phyloP scores from a whole-genome alignment of 2,797 vertebrate genomes.

The Xerus rutilus region DNA sequence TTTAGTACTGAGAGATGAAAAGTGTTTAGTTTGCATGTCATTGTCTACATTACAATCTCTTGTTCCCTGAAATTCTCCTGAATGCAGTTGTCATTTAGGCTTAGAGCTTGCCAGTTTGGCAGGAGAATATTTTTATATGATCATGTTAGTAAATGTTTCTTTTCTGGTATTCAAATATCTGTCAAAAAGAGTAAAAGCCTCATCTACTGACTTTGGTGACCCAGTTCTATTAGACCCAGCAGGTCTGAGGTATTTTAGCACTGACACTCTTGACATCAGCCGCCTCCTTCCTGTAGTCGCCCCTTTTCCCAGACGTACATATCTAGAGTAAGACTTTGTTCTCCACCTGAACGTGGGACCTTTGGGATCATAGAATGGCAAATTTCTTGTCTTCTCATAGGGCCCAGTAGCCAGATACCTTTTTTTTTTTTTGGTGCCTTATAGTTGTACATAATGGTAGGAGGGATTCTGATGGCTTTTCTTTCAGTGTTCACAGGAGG shows the following conservation, averaged over 20 bases:
- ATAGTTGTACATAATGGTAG: no score
- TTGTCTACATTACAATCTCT: neutral
- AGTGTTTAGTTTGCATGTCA: neutral
- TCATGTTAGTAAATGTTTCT: neutral
- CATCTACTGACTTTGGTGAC: neutral
- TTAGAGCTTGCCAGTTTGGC: conserved; percentile 53
- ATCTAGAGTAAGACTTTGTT: neutral
- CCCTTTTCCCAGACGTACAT: neutral
- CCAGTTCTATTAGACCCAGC: neutral
- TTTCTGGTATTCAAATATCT: conserved; percentile 48
- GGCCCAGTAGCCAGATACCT: neutral
- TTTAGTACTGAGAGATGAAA: neutral
- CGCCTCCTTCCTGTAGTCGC: neutral
- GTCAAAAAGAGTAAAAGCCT: conserved; percentile 7
- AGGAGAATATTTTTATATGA: conserved; percentile 14
- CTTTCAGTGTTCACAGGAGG: neutral
- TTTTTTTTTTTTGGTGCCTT: no score
- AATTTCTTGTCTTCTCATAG: neutral
- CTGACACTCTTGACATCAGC: neutral
- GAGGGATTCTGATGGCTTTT: neutral
- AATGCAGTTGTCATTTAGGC: neutral
- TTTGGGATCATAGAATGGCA: neutral
- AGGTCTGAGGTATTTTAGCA: neutral
- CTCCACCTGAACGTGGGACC: neutral
- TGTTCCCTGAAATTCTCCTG: conserved; percentile 4